Conservation (phyloP, 2,113 vertebrate genomes). For the Grallaria varia region DNA sequence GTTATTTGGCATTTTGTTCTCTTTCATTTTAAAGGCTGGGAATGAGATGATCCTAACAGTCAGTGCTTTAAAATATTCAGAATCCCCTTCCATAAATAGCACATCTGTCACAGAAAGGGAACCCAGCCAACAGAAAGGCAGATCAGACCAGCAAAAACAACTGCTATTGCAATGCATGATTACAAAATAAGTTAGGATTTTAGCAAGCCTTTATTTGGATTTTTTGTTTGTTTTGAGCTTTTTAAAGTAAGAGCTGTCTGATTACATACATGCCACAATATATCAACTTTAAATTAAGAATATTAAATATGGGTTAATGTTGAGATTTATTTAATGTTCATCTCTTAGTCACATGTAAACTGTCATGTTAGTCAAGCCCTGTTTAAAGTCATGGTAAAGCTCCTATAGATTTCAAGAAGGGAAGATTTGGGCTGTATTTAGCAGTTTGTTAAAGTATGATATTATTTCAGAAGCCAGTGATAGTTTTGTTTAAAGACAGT, state of each 20-base stretch:
- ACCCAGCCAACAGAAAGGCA: slow-evolving; percentile 51
- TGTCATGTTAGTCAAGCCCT: not conserved
- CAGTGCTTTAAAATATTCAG: slow-evolving; percentile 68
- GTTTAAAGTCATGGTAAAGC: not conserved
- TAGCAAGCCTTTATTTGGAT: not conserved
- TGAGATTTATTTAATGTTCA: not conserved
- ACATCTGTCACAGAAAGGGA: slow-evolving; percentile 64
- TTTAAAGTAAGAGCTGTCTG: not conserved
- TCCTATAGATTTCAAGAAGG: not conserved
- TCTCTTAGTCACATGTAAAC: not conserved
- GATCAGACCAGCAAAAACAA: slow-evolving; percentile 41
- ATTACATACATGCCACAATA: not conserved
- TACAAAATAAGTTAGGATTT: slow-evolving; percentile 32
- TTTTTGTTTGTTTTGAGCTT: slow-evolving; percentile 11
- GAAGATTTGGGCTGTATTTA: not conserved
- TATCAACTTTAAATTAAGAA: not conserved
- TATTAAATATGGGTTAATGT: not conserved
- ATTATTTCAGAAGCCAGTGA: not conserved
- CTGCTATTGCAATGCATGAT: slow-evolving; percentile 22
- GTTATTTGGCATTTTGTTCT: slow-evolving; percentile 7
- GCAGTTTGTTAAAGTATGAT: not conserved
- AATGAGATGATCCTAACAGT: slow-evolving; percentile 47
- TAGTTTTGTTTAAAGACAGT: not conserved
- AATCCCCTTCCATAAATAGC: slow-evolving; percentile 67
- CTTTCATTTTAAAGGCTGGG: slow-evolving; percentile 42